Conservation (phyloP, 1,140 invertebrate genomes). For the Oedothorax gibbosus region DNA sequence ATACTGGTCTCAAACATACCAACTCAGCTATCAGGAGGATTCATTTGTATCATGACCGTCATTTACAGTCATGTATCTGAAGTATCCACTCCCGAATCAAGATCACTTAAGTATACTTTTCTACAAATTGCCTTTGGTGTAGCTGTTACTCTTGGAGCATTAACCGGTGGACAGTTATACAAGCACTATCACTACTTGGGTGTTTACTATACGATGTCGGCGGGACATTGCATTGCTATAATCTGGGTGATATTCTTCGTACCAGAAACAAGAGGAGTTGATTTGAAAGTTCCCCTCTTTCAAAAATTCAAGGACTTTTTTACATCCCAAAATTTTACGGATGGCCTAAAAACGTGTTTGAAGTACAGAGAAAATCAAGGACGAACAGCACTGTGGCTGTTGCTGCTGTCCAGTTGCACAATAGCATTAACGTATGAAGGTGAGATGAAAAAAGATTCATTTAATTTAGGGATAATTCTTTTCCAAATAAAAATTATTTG, state of each 20-base stretch:
- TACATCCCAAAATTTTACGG: constrained; percentile 64
- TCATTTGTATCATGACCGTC: constrained; percentile 36
- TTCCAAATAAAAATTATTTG: too few relatives aligned
- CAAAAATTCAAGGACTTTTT: constrained; percentile 59
- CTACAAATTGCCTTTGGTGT: constrained; percentile 67
- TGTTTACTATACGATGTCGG: constrained; percentile 3
- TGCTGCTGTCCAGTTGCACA: constrained; percentile 64
- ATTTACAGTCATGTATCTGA: constrained; percentile 52
- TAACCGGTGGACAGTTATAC: constrained; percentile 37
- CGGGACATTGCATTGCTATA: constrained; percentile 23
- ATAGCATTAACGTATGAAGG: constrained; percentile 53
- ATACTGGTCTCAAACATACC: constrained; percentile 35
- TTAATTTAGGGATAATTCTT: too few relatives aligned
- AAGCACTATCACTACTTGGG: constrained; percentile 1
- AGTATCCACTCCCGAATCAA: background rate
- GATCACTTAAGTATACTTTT: constrained; percentile 73
- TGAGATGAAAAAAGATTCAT: background rate
- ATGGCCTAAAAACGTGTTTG: constrained; percentile 66
- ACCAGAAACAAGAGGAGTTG: constrained; percentile 33
- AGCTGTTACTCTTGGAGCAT: constrained; percentile 66
- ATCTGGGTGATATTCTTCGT: constrained; percentile 25
- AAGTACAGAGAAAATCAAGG: constrained; percentile 65
- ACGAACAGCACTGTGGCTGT: constrained; percentile 64
- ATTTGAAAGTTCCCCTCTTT: background rate
- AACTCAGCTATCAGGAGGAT: constrained; percentile 23